Evolutionary conservation across 1,140 invertebrate genomes (phyloP), one percentile per base, ranked within the genome.

Genomic region (Pseudomyrmex flavicornis): DNA sequence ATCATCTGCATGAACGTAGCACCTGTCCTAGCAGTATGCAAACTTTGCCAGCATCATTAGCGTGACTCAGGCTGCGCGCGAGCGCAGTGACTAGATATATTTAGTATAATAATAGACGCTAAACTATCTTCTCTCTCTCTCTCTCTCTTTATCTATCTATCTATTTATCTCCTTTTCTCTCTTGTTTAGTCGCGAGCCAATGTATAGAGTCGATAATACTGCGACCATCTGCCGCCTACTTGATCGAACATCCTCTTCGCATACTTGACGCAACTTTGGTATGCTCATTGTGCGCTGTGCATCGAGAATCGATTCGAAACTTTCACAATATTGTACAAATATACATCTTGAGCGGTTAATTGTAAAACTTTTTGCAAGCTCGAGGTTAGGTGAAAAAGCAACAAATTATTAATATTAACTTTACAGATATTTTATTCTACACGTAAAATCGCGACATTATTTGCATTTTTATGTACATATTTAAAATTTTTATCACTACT

Each of bases 161-260:
- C 26, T 35, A 35, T 26, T 1, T 26, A 26, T 35, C 35, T 35
- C 35, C 35, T 35, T 35, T 35, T 35, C 35, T 35, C 35, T 35
- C 35, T 52, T 52, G 50, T 52, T 13, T 12, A 89, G 89, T 89
- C 89, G 90, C 56, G 89, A 88, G 88, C 89, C 91, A 91, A 93
- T 93, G 77, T 74, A 92, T 88, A 80, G 89, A 93, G 91, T 92
- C 92, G 93, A 93, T 93, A 93, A 93, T 90, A 90, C 90, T 85
- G 84, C 86, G 90, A 87, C 90, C 92, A 93, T 92, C 90, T 93
- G 92, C 92, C 80, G 89, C 90, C 90, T 91, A 85, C 87, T 88
- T 92, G 87, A 85, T 87, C 80, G 63, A 52, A 82, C 86, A 87
- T 89, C 89, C 85, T 88, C 79, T 86, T 89, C 75, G 74, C 70